Evolutionary conservation across 2,797 vertebrate species (phyloP).

Genomic region (Darevskia mixta): DNA sequence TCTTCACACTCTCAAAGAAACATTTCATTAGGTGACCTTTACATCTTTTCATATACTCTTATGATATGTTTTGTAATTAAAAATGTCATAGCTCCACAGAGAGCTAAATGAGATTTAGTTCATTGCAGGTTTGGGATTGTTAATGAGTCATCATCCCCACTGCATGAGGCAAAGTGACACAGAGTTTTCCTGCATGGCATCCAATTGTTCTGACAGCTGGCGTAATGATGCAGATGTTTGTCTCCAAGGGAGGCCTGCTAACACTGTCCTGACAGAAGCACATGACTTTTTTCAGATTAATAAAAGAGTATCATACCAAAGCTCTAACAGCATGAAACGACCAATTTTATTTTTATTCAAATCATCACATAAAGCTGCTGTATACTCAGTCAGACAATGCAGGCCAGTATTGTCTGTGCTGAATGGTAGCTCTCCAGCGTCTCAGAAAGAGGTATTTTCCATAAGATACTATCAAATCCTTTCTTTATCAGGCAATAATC

Average conservation of each 20-base stretch:
- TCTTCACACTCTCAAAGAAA: constrained; percentile 25
- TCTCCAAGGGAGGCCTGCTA: constrained; percentile 55
- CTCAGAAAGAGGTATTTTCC: not conserved
- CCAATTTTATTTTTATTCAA: constrained; percentile 22
- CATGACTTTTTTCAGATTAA: constrained; percentile 49
- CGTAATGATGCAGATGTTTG: constrained; percentile 68
- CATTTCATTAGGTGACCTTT: constrained; percentile 51
- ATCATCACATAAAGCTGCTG: not conserved
- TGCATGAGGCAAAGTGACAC: constrained; percentile 37
- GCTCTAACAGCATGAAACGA: constrained; percentile 51
- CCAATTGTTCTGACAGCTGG: constrained; percentile 57
- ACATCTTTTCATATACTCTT: constrained; percentile 48
- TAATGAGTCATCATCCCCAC: constrained; percentile 55
- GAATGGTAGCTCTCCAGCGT: not conserved
- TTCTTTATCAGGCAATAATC: not conserved
- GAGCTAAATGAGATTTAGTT: constrained; percentile 69
- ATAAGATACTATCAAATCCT: not conserved
- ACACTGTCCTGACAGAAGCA: constrained; percentile 59
- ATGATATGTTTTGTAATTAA: constrained; percentile 57
- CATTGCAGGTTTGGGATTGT: constrained; percentile 58
- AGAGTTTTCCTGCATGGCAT: constrained; percentile 42
- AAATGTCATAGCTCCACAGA: constrained; percentile 60
- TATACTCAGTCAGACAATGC: not conserved
- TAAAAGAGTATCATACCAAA: constrained; percentile 59
- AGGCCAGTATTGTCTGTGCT: not conserved